Percentiles rank a stretch among this genome's conserved stretches.
Conservation (phyloP, 2,888 invertebrate genomes). For the Incurvaria masculella region DNA sequence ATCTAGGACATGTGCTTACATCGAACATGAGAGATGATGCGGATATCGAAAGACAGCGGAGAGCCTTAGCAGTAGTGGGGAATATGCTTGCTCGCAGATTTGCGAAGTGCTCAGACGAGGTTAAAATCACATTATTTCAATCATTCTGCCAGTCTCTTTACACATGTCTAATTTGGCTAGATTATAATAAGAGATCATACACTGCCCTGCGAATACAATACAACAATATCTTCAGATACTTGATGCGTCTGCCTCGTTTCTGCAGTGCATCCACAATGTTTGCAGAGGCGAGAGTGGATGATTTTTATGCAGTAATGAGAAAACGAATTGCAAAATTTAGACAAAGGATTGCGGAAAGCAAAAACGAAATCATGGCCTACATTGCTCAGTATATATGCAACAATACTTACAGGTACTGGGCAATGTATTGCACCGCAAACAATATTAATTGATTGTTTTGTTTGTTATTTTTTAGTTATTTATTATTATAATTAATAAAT, state of each 20-base stretch:
- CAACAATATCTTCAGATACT: slow-evolving; percentile 1
- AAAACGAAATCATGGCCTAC: no score
- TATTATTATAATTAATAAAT: no score
- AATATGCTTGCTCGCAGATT: slow-evolving; percentile 4
- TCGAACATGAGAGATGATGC: background rate
- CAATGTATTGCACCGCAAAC: no score
- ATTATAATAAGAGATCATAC: slow-evolving; percentile 4
- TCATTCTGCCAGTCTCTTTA: slow-evolving; percentile 6
- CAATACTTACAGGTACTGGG: no score
- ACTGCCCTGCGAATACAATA: slow-evolving; percentile 4
- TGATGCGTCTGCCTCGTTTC: slow-evolving; percentile 2
- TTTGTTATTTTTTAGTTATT: no score
- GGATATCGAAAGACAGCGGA: slow-evolving; percentile 1
- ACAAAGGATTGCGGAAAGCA: no score
- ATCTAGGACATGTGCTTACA: background rate
- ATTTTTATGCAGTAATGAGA: slow-evolving; percentile 3
- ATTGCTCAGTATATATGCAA: no score
- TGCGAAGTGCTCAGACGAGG: background rate
- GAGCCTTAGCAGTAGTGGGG: background rate
- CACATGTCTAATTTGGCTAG: slow-evolving; percentile 4
- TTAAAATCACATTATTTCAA: background rate
- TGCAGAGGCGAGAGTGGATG: slow-evolving; percentile 2
- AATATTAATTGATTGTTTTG: no score
- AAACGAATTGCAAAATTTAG: no score
- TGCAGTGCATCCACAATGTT: no score